Percentiles rank a stretch among this genome's conserved stretches.
These are phyloP conservation scores for Chrysemys picta DNA, from an alignment of 2,113 vertebrate species.

Conservation along the genomic window DNA sequence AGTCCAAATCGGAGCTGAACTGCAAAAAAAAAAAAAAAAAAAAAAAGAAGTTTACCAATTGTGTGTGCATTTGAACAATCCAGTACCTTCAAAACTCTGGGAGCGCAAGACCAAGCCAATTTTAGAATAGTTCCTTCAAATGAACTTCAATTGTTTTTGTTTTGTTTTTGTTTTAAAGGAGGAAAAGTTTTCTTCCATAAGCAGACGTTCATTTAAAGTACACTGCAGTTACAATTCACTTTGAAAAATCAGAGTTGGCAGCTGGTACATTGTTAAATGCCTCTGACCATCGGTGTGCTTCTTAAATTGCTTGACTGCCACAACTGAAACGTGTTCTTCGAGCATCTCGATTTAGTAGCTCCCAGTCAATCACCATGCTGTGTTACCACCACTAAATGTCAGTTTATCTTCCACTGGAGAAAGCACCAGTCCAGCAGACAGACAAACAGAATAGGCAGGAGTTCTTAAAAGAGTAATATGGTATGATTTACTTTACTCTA, in stretches of 20 bases:
- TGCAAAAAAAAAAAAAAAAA: background rate
- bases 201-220: background rate
- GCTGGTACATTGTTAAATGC: background rate
- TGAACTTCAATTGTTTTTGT: background rate
- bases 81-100: background rate
- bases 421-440: background rate
- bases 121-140: background rate
- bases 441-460: background rate
- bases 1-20: background rate
- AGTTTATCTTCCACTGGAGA: background rate
- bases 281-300: rapidly evolving
- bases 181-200: background rate
- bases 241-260: background rate
- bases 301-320: background rate
- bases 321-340: background rate
- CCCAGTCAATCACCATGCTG: background rate
- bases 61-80: background rate
- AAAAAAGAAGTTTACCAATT: background rate
- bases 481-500: background rate
- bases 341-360: background rate
- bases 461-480: background rate
- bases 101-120: background rate
- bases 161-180: background rate
- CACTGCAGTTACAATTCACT: background rate
- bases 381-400: background rate